phyloP scores from a whole-genome alignment of 2,888 invertebrate species.

The Epinotia brunnichana region DNA sequence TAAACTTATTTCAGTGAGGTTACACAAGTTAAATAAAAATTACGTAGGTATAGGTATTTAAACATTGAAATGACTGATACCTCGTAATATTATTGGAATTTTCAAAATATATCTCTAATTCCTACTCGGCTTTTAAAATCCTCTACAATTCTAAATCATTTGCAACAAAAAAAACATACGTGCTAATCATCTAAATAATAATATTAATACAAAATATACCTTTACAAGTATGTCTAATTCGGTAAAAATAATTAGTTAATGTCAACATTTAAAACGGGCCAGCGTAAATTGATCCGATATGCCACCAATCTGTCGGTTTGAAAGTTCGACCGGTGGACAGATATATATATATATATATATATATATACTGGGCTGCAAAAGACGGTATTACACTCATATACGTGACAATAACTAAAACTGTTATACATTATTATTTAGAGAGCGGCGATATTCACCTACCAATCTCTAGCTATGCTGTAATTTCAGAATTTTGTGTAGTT shows the following conservation, averaged over 20 bases:
- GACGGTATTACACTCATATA: too few relatives aligned
- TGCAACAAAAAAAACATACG: not conserved
- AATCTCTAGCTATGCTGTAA: not conserved
- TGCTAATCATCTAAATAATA: not conserved
- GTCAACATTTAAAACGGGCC: not conserved
- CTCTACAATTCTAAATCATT: not conserved
- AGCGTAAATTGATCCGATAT: not conserved
- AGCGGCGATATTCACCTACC: not conserved
- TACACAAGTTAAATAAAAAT: not conserved
- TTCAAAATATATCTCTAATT: not conserved
- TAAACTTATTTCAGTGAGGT: not conserved
- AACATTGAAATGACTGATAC: too few relatives aligned
- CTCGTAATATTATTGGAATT: not conserved
- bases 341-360: too few relatives aligned
- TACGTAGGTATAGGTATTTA: too few relatives aligned
- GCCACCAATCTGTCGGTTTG: not conserved
- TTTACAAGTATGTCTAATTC: conserved; percentile 1
- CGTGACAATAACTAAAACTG: too few relatives aligned
- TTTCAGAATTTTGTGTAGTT: not conserved
- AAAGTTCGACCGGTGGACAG: not conserved
- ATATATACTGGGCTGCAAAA: too few relatives aligned
- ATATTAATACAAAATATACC: conserved; percentile 26
- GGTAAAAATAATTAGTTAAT: not conserved
- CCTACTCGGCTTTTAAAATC: too few relatives aligned
- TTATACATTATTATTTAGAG: too few relatives aligned